Conservation (phyloP, 2,797 vertebrate genomes). For the Antennarius maculatus region DNA sequence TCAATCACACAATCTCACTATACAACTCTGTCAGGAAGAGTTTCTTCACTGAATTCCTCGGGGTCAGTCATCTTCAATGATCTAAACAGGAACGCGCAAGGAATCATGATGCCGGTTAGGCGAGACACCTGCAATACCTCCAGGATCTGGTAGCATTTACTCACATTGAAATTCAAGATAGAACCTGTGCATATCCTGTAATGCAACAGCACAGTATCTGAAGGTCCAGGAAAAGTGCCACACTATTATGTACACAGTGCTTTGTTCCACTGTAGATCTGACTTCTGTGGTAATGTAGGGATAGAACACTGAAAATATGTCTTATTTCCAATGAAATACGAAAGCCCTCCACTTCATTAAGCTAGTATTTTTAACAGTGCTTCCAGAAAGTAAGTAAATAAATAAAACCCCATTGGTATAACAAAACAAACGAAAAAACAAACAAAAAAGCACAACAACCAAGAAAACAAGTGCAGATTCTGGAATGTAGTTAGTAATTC, state of each 20-base stretch:
- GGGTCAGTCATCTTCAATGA: slow-evolving; percentile 44
- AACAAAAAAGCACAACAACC: too few species aligned
- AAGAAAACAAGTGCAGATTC: too few species aligned
- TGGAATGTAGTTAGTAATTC: too few species aligned
- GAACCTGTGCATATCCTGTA: not conserved
- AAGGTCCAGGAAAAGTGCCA: not conserved
- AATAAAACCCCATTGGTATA: too few species aligned
- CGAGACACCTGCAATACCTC: slow-evolving; percentile 28
- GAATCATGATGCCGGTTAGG: slow-evolving; percentile 32
- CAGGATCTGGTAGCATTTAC: slow-evolving; percentile 34
- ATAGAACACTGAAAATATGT: too few species aligned
- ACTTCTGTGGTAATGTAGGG: not conserved
- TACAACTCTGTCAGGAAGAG: slow-evolving; percentile 31
- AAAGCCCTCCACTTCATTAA: too few species aligned
- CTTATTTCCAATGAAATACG: too few species aligned
- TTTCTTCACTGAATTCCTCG: slow-evolving; percentile 11
- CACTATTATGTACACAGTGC: not conserved
- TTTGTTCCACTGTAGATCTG: too few species aligned
- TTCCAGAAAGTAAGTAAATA: too few species aligned
- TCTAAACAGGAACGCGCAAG: slow-evolving; percentile 31
- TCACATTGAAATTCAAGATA: slow-evolving; percentile 14
- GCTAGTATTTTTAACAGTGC: too few species aligned
- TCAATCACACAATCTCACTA: slow-evolving; percentile 29
- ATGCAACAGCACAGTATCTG: slow-evolving; percentile 9
- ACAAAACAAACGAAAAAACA: too few species aligned